phyloP scores from a whole-genome alignment of 2,797 vertebrate genomes.

The Coluber constrictor region DNA sequence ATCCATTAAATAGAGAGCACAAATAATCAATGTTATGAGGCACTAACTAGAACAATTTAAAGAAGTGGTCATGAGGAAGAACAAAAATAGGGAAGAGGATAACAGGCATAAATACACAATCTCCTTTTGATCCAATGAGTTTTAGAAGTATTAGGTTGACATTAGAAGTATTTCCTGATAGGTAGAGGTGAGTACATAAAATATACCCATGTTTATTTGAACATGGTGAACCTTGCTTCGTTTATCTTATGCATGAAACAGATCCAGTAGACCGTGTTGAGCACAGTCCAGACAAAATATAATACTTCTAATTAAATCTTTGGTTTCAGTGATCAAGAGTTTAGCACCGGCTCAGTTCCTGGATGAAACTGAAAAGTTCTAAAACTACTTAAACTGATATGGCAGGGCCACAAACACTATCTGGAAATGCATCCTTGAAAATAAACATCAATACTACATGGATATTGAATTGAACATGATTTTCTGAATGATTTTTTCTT shows the following conservation, averaged over 20 bases:
- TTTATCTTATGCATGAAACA: not conserved
- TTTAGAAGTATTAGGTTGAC: not conserved
- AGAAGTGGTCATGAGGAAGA: constrained; percentile 2
- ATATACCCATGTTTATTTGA: not conserved
- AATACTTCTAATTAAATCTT: not conserved
- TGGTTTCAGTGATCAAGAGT: not conserved
- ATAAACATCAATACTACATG: not conserved
- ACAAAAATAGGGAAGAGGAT: not conserved
- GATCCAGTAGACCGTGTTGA: not conserved
- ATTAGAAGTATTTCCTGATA: not conserved
- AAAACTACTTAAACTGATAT: not conserved
- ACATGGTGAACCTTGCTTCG: not conserved
- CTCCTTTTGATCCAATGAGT: not conserved
- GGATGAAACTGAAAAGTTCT: not conserved
- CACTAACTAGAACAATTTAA: constrained; percentile 20
- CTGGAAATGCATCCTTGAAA: not conserved
- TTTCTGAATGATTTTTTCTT: not conserved
- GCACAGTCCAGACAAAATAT: not conserved
- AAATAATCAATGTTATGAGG: constrained; percentile 4
- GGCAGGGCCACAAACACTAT: not conserved
- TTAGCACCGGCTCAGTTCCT: not conserved
- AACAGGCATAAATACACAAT: not conserved
- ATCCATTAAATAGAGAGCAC: not conserved
- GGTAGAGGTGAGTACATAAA: not conserved
- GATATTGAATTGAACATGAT: not conserved